phyloP scores from a whole-genome alignment of 2,113 vertebrate genomes.

The Bos javanicus region DNA sequence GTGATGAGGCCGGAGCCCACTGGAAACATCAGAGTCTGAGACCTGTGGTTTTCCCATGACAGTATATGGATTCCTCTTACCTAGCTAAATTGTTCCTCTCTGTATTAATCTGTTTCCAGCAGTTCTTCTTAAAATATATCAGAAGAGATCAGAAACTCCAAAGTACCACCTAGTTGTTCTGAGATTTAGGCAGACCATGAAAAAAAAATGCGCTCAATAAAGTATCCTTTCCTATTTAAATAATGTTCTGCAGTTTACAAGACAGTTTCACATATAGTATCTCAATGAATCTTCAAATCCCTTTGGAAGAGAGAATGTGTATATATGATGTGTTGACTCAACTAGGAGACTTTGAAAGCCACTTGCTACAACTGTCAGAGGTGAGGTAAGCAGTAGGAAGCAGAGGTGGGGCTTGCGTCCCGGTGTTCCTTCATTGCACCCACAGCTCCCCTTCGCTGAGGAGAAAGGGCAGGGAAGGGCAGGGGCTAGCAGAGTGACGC shows the following conservation, averaged over 20 bases:
- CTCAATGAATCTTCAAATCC: background rate
- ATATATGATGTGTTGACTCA: background rate
- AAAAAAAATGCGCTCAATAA: background rate
- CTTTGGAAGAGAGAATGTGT: background rate
- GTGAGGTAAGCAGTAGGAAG: background rate
- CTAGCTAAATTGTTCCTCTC: background rate
- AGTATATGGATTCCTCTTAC: background rate
- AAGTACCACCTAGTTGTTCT: background rate
- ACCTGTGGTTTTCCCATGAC: background rate
- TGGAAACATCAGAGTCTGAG: background rate
- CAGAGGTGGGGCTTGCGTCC: background rate
- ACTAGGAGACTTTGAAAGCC: background rate
- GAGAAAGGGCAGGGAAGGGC: background rate
- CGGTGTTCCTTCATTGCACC: background rate
- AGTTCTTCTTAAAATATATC: background rate
- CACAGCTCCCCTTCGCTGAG: background rate
- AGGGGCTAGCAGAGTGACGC: background rate
- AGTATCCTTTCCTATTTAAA: background rate
- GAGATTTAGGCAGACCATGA: background rate
- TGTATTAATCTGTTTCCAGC: background rate
- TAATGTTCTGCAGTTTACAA: background rate
- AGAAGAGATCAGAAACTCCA: background rate
- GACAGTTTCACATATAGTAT: background rate
- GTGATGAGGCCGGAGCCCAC: background rate
- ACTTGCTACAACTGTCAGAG: conserved; percentile 16